phyloP scores from a whole-genome alignment of 2,888 invertebrate genomes.

The Rhagonycha lutea region DNA sequence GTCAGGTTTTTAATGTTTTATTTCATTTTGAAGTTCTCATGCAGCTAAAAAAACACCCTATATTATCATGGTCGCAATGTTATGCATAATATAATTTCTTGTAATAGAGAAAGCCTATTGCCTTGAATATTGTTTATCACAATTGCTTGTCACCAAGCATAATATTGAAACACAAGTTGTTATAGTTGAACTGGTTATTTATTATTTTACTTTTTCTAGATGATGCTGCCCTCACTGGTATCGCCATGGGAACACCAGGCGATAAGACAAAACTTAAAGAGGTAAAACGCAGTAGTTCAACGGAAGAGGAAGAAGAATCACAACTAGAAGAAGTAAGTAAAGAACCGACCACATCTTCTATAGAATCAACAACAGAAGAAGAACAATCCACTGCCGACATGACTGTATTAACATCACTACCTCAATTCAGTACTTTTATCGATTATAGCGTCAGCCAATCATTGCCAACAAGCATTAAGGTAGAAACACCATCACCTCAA shows the following conservation, averaged over 20 bases:
- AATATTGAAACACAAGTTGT: not conserved
- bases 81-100: too few relatives aligned
- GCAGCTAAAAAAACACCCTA: too few relatives aligned
- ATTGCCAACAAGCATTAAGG: constrained; percentile 21
- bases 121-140: too few relatives aligned
- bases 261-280: constrained; percentile 51
- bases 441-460: constrained; percentile 23
- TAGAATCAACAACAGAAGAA: constrained; percentile 14
- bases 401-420: constrained; percentile 35
- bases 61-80: too few relatives aligned
- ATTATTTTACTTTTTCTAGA: constrained; percentile 42
- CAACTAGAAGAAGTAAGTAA: constrained; percentile 31
- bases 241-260: constrained; percentile 58
- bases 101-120: too few relatives aligned
- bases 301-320: constrained; percentile 34
- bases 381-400: constrained; percentile 29
- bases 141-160: not conserved
- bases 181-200: not conserved
- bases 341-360: constrained; percentile 22
- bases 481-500: constrained; percentile 30
- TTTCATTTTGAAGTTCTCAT: too few relatives aligned
- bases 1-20: too few relatives aligned
- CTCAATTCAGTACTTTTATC: constrained; percentile 27
- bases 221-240: constrained; percentile 56
- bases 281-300: constrained; percentile 43